phyloP scores from a whole-genome alignment of 2,888 invertebrate species.

The Allygus modestus region DNA sequence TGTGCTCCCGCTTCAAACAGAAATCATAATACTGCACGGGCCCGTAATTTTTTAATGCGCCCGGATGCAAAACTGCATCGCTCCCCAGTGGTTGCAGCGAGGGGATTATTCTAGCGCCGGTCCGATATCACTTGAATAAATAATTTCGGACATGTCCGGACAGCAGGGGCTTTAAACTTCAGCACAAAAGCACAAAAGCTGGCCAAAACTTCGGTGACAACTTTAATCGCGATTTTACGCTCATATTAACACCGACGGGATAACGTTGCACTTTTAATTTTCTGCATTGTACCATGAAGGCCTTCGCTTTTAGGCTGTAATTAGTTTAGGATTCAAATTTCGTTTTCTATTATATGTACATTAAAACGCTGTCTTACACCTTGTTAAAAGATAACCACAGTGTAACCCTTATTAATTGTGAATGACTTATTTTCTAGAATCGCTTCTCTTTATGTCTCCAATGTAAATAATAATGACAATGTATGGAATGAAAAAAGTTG shows the following conservation, averaged over 20 bases:
- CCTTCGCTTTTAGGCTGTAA: background rate
- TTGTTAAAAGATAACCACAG: too few relatives aligned
- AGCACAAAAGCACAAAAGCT: slow-evolving; percentile 56
- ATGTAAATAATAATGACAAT: too few relatives aligned
- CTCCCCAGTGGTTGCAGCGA: slow-evolving; percentile 50
- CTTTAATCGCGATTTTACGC: slow-evolving; percentile 52
- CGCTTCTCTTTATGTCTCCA: too few relatives aligned
- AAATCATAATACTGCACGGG: slow-evolving; percentile 64
- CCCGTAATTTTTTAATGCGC: slow-evolving; percentile 63
- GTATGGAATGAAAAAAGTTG: too few relatives aligned
- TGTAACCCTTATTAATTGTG: too few relatives aligned
- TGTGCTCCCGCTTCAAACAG: slow-evolving; percentile 64
- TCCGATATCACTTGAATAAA: slow-evolving; percentile 56
- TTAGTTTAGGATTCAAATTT: background rate
- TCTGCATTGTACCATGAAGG: slow-evolving; percentile 27
- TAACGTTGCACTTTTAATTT: slow-evolving; percentile 47
- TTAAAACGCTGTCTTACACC: too few relatives aligned
- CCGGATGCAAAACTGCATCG: slow-evolving; percentile 65
- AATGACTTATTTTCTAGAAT: too few relatives aligned
- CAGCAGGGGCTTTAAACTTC: slow-evolving; percentile 53
- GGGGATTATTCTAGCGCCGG: slow-evolving; percentile 18
- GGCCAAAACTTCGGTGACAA: slow-evolving; percentile 56
- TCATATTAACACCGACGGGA: slow-evolving; percentile 25
- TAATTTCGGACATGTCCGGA: slow-evolving; percentile 57
- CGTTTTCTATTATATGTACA: too few relatives aligned